Evolutionary conservation across 2,888 invertebrate genomes (phyloP), one percentile per base, ranked within the genome.

Genomic region (Eudasyphora cyanicolor): DNA sequence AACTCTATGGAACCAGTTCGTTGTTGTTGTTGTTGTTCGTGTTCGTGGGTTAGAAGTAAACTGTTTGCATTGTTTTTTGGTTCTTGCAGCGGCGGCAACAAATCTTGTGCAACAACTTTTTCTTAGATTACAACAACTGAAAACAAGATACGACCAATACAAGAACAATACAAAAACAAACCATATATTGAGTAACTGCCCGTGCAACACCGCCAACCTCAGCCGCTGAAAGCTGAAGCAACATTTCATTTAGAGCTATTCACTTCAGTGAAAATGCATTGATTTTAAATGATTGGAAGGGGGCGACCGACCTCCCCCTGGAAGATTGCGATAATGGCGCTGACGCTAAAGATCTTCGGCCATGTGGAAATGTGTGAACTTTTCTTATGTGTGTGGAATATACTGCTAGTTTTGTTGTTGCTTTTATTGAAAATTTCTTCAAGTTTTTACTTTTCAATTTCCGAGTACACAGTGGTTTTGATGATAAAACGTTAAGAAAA

Each of bases 361-460:
- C 78, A 84, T 80, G 76, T 78, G 75, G 71, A 81, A 84, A 84
- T 80, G 80, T 83, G 83, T 83, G 77, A 83, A 80, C 70, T 42
- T 69, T 60, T 70, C 54, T 77, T 67, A 35, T 74, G 57, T 73
- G 24, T 60, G 14, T 69, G 7, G 7, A 32, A 19, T n/a, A n/a
- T n/a, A 74, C 75, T 60, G 38, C 19, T 64, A 64, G 38, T 21
- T 21, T 51, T 49, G 38, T 64, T 75, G 7, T 62, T 54, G 21
- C 3, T 29, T 82, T 45, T 60, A 54, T 64, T 51, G 70, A 49
- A 32, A 62, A 76, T 57, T 76, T 71, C 60, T 67, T 67, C 76
- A 38, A 69, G 29, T 76, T 79, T 78, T 54, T 49, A 54, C 19
- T 75, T 70, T 78, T 70, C 51, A 75, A 17, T 19, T 45, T 45